A percentile compares a stretch with the other conserved stretches of the same genome.
Evolutionary conservation across 2,797 vertebrate genomes (phyloP).

Genomic region (Acanthis flammea): DNA sequence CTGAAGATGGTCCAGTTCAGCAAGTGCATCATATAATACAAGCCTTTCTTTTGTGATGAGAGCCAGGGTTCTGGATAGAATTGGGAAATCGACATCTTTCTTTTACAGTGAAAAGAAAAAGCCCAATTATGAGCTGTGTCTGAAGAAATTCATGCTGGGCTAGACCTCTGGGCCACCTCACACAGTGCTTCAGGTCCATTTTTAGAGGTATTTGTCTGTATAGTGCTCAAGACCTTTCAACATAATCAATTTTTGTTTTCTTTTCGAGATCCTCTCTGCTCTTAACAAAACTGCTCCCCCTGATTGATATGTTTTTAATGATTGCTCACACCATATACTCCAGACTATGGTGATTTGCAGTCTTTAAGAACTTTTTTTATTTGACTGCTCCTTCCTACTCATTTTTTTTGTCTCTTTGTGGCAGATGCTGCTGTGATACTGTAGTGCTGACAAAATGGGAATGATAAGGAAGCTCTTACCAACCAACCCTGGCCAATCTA

Average conservation of each 20-base stretch:
- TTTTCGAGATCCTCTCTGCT: not conserved
- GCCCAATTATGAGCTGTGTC: not conserved
- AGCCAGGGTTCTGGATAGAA: not conserved
- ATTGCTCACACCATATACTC: not conserved
- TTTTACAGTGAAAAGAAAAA: constrained; percentile 2
- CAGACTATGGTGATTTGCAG: not conserved
- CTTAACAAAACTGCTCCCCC: not conserved
- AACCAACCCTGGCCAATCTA: not conserved
- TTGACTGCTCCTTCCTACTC: constrained; percentile 46
- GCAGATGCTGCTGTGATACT: constrained; percentile 5
- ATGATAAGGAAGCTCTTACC: not conserved
- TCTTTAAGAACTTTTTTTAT: constrained; percentile 41
- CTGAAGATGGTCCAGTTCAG: not conserved
- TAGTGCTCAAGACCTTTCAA: not conserved
- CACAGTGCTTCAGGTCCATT: not conserved
- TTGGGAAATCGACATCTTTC: not conserved
- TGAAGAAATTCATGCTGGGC: not conserved
- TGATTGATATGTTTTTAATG: constrained; percentile 51
- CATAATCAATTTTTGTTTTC: not conserved
- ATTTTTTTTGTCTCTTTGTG: not conserved
- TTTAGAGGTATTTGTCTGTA: not conserved
- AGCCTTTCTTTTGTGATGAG: not conserved
- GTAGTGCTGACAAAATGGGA: constrained; percentile 20
- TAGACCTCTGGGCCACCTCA: not conserved
- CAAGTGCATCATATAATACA: not conserved